Conservation (phyloP, 2,113 vertebrate genomes). For the Bufo bufo region DNA sequence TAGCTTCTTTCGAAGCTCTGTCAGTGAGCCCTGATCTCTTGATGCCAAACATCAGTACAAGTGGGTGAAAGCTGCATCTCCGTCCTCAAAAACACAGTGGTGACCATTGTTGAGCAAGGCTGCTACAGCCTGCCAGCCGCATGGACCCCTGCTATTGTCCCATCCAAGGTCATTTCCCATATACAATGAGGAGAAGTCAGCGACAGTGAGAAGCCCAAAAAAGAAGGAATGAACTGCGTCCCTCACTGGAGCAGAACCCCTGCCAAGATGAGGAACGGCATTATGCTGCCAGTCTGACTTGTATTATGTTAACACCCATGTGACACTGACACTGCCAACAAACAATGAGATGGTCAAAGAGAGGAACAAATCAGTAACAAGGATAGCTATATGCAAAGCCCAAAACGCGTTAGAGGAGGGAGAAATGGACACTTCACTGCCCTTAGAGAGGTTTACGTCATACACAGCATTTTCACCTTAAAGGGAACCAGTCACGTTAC, state of each 20-base stretch:
- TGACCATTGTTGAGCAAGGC: conserved; percentile 9
- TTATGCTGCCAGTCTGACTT: conserved; percentile 31
- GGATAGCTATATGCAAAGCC: neutral
- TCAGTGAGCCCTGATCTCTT: neutral
- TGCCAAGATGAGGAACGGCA: conserved; percentile 23
- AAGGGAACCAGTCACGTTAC: too few species aligned
- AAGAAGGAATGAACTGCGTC: conserved; percentile 21
- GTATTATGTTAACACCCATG: conserved; percentile 26
- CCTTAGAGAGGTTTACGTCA: neutral
- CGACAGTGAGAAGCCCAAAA: conserved; percentile 15
- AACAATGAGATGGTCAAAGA: conserved; percentile 11
- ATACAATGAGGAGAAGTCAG: conserved; percentile 31
- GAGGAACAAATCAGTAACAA: neutral
- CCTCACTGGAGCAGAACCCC: conserved; percentile 16
- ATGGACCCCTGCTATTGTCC: conserved; percentile 31
- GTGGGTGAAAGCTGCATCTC: neutral
- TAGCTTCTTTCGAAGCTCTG: conserved; percentile 5
- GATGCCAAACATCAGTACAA: conserved; percentile 10
- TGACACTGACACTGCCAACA: conserved; percentile 19
- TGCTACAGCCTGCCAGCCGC: conserved; percentile 1
- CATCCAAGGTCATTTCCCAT: conserved; percentile 29
- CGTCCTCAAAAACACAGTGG: conserved; percentile 18
- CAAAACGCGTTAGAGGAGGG: neutral
- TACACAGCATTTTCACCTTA: neutral
- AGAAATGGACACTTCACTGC: neutral